These are phyloP conservation scores for Maylandia zebra DNA, from an alignment of 2,113 vertebrate species.

Conservation along the genomic window DNA sequence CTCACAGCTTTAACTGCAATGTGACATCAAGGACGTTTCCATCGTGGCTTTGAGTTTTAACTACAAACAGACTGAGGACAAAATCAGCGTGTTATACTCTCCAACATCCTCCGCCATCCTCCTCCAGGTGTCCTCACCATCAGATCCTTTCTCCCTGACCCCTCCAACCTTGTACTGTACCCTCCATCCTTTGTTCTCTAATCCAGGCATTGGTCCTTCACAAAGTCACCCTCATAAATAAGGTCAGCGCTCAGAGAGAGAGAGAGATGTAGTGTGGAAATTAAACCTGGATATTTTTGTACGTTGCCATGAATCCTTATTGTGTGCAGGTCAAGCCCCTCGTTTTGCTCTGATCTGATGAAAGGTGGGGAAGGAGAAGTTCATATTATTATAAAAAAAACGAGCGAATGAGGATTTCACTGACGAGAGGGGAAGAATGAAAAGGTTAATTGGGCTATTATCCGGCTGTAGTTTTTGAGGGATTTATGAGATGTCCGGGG, in stretches of 20 bases:
- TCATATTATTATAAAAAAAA: constrained; percentile 60
- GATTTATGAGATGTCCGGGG: constrained; percentile 69
- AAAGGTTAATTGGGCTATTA: constrained; percentile 82
- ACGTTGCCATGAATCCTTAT: constrained; percentile 15
- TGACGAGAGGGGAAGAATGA: constrained; percentile 68
- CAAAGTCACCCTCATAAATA: constrained; percentile 48
- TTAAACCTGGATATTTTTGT: constrained; percentile 54
- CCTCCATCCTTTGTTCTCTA: constrained; percentile 7
- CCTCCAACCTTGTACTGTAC: not conserved
- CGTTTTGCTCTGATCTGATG: constrained; percentile 33
- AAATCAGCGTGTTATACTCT: not conserved
- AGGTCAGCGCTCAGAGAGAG: constrained; percentile 35
- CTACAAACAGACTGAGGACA: not conserved
- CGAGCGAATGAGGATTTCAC: constrained; percentile 54
- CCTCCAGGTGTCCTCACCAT: not conserved
- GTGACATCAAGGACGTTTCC: not conserved
- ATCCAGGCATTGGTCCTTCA: constrained; percentile 33
- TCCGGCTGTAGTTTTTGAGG: constrained; percentile 73
- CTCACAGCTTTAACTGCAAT: not conserved
- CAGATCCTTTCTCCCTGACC: constrained; percentile 15
- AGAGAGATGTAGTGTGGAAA: constrained; percentile 16
- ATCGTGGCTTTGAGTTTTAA: not conserved
- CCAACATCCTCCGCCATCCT: not conserved
- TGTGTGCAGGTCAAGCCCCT: constrained; percentile 37
- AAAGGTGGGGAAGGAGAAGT: constrained; percentile 35